A percentile compares a stretch with the other conserved stretches of the same genome.
phyloP scores from a whole-genome alignment of 2,797 vertebrate species.

The Rhynchonycteris naso region DNA sequence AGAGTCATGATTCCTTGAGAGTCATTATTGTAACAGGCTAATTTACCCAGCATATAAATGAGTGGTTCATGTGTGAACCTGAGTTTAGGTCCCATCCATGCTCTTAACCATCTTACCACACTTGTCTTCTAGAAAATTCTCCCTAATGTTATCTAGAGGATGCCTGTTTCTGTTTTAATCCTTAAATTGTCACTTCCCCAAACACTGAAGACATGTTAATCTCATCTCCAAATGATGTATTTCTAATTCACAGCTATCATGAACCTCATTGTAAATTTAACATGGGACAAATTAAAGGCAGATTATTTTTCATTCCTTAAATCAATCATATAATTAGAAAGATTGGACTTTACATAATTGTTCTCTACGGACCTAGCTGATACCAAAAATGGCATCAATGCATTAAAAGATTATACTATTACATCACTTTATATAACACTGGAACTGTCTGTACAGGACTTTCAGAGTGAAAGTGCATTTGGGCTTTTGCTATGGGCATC shows the following conservation, averaged over 20 bases:
- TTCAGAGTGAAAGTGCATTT: background rate
- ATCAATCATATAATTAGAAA: conserved; percentile 49
- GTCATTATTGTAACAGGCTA: background rate
- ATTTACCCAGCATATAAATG: background rate
- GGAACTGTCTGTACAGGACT: background rate
- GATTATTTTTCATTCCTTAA: conserved; percentile 12
- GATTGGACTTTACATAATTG: conserved; percentile 3
- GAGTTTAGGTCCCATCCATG: background rate
- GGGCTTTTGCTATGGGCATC: background rate
- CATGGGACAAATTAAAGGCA: conserved; percentile 18
- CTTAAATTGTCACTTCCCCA: background rate
- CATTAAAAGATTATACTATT: background rate
- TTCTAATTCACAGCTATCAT: background rate
- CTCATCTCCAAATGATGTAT: conserved; percentile 22
- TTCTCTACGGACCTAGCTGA: background rate
- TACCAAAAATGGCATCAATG: conserved; percentile 5
- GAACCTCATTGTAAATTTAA: background rate
- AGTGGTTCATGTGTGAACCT: background rate
- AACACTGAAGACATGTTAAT: background rate
- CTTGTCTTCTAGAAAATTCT: background rate
- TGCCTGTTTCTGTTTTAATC: background rate
- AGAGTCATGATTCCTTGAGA: background rate
- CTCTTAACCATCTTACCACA: background rate
- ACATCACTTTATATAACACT: background rate
- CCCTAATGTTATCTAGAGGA: background rate